Conservation (phyloP, 2,797 vertebrate species). For the Eospalax fontanierii region DNA sequence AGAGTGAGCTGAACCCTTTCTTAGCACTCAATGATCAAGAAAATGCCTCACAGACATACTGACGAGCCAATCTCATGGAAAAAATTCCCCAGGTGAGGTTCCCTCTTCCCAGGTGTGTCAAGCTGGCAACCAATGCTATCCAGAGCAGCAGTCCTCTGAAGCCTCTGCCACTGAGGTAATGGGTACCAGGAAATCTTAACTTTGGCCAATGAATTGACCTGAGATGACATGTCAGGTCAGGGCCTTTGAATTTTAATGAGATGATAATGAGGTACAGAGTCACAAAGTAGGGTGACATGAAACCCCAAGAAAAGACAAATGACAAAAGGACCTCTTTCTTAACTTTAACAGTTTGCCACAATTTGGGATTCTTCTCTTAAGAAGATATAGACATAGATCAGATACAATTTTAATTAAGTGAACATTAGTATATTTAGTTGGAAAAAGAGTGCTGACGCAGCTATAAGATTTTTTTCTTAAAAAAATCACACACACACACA, state of each 20-base stretch:
- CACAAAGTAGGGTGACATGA: not conserved
- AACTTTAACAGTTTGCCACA: not conserved
- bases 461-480: not conserved
- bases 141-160: not conserved
- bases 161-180: not conserved
- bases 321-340: not conserved
- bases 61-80: too few relatives aligned
- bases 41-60: too few relatives aligned
- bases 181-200: not conserved
- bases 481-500: not conserved
- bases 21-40: too few relatives aligned
- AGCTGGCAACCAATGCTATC: too few relatives aligned
- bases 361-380: not conserved
- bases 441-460: not conserved
- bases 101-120: too few relatives aligned
- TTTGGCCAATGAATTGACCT: not conserved
- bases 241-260: not conserved
- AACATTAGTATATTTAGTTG: not conserved
- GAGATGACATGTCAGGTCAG: not conserved
- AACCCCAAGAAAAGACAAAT: not conserved
- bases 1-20: too few relatives aligned
- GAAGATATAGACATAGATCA: not conserved
- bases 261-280: not conserved
- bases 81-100: too few relatives aligned
- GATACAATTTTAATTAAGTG: slow-evolving; percentile 40